Base-by-base conservation (phyloP, 2,113 vertebrate genomes). In the Gallinago media region DNA sequence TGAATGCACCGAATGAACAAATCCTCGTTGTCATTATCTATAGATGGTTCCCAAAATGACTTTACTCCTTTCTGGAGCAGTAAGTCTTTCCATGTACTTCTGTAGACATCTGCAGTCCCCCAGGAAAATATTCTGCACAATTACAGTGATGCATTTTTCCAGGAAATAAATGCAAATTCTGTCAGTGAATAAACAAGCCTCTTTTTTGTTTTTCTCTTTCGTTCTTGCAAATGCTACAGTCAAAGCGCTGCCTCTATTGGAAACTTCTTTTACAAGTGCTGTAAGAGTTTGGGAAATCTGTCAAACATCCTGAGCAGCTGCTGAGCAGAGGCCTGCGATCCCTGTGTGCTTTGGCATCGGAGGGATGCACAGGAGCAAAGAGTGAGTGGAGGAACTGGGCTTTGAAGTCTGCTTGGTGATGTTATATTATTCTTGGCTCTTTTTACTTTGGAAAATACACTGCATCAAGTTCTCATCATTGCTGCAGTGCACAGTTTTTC, bases 391-490 rank as follows among this genome's bases (percentile, higher is more conserved):
- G 95, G 80, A 89, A 70, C 94, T 70, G 85, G 65, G 77, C 98
- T 99, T 99, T 99, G 98, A 99, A 98, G 98, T 98, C 97, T 96
- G 96, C 86, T 81, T 96, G 97, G 97, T 98, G 98, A 97, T 98
- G 98, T 97, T 97, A 98, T 98, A 98, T 99, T 99, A 98, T 98
- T 98, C 97, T 99, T 99, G 99, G 99, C 98, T 97, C 92, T 68
- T 36, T 46, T 62, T 34, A 6, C 59, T 76, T 94, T 98, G 98
- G 98, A 98, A 99, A 99, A 98, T 98, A 91, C 98, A 98, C 97
- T 98, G 98, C 97, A 98, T 92, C 92, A 86, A 97, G 97, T 98
- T 97, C 98, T 98, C 56, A 75, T 97, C 92, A 63, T 92, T 94
- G 97, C 97, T 96, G 96, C 85, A 98, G 94, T 89, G 81, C 97